Conservation (phyloP, 2,888 invertebrate genomes). For the Cosmia trapezina region DNA sequence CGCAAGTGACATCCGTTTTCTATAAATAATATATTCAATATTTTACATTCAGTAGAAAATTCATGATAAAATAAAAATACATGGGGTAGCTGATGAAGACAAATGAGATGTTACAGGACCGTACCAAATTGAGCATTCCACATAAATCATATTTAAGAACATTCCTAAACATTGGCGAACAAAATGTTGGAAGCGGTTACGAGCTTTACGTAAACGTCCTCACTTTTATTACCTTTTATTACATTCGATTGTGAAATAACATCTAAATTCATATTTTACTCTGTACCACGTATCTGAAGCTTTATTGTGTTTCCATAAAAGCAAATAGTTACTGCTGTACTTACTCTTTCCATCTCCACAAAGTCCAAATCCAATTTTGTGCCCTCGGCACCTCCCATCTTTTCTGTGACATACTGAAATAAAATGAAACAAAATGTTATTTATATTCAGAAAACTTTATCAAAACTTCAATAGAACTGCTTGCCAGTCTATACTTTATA, state of each 20-base stretch:
- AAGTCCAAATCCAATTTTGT: slow-evolving; percentile 99
- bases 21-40: slow-evolving; percentile 79
- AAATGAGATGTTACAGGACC: slow-evolving; percentile 1
- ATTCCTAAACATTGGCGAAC: slow-evolving; percentile 28
- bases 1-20: slow-evolving; percentile 99
- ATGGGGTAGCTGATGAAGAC: slow-evolving; percentile 4
- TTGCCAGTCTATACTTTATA: not conserved
- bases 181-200: slow-evolving; percentile 42
- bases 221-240: slow-evolving; percentile 58
- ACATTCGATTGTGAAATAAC: slow-evolving; percentile 50
- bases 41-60: not conserved
- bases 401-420: slow-evolving; percentile 99
- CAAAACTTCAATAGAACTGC: slow-evolving; percentile 8
- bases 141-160: slow-evolving; percentile 44
- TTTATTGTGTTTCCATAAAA: slow-evolving; percentile 51
- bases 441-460: slow-evolving; percentile 16
- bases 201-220: slow-evolving; percentile 36
- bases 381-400: slow-evolving; percentile 99
- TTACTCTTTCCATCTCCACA: slow-evolving; percentile 99
- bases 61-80: not conserved
- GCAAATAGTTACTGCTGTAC: slow-evolving; percentile 72
- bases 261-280: slow-evolving; percentile 46
- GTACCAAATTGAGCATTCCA: slow-evolving; percentile 7
- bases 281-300: slow-evolving; percentile 23
- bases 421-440: slow-evolving; percentile 68